These are phyloP conservation scores for Nerophis lumbriciformis DNA, from an alignment of 2,113 vertebrate species.

Conservation along the genomic window DNA sequence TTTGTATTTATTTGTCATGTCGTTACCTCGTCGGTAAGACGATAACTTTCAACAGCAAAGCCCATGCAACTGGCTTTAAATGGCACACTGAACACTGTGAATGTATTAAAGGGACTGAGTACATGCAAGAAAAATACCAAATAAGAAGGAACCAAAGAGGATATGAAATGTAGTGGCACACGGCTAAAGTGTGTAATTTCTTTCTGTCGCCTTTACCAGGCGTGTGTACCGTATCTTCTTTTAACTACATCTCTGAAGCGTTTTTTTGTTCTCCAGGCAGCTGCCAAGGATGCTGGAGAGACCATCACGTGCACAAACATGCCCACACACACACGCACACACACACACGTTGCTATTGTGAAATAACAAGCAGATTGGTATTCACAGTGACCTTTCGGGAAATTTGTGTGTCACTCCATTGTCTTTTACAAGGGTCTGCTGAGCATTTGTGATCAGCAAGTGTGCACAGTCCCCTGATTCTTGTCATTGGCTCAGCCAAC, in stretches of 20 bases:
- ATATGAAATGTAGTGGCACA: conserved; percentile 21
- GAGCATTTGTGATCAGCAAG: neutral
- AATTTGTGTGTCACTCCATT: conserved; percentile 23
- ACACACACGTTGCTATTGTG: conserved; percentile 1
- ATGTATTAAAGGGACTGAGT: conserved; percentile 20
- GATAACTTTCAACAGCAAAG: conserved; percentile 36
- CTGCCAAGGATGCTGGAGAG: conserved; percentile 36
- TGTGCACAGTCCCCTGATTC: conserved; percentile 1
- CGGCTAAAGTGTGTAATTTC: conserved; percentile 7
- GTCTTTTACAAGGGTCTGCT: conserved; percentile 13
- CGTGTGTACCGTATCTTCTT: conserved; percentile 4
- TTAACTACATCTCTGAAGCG: conserved; percentile 15
- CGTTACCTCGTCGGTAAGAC: conserved; percentile 26
- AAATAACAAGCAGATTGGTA: conserved; percentile 21
- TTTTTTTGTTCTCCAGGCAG: conserved; percentile 45
- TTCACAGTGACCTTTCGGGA: conserved; percentile 15
- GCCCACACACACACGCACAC: conserved; percentile 7
- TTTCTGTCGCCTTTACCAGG: conserved; percentile 28
- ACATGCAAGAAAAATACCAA: conserved; percentile 21
- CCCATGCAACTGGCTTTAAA: conserved; percentile 39
- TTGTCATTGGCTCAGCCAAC: conserved; percentile 1
- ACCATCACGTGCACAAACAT: conserved; percentile 19
- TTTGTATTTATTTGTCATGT: conserved; percentile 41
- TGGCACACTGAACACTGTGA: conserved; percentile 35
- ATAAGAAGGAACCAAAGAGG: conserved; percentile 9